A percentile compares a stretch with the other conserved stretches of the same genome.
phyloP scores from a whole-genome alignment of 2,113 vertebrate species.

The Pampusana beccarii region DNA sequence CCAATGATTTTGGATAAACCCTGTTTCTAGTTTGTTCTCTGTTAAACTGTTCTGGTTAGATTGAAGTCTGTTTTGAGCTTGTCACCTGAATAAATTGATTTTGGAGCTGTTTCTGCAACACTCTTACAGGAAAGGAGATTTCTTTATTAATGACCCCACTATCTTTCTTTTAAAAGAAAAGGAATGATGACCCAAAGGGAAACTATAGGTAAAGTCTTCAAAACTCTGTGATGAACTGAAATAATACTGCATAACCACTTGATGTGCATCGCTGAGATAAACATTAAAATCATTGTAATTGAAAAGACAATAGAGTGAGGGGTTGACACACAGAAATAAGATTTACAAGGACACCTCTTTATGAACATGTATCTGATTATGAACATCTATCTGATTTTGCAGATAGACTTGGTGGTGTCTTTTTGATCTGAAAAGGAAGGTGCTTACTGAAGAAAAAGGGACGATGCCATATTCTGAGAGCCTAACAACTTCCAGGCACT shows the following conservation, averaged over 20 bases:
- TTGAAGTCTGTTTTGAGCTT: no score
- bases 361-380: background rate
- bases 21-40: no score
- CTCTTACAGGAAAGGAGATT: background rate
- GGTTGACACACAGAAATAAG: background rate
- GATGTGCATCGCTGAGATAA: background rate
- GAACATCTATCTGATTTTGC: background rate
- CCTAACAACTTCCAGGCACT: background rate
- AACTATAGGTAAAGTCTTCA: background rate
- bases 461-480: background rate
- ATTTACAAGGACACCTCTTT: background rate
- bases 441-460: background rate
- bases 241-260: background rate
- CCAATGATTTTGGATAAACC: no score
- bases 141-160: background rate
- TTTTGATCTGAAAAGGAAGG: background rate
- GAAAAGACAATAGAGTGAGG: background rate
- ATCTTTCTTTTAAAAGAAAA: background rate
- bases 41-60: no score
- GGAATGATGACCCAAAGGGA: background rate
- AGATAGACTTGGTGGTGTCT: background rate
- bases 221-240: background rate
- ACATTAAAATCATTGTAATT: background rate
- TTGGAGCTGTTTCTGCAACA: no score
- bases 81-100: no score